Base-by-base conservation (phyloP, 2,888 invertebrate species). In the Hypsopygia costalis region DNA sequence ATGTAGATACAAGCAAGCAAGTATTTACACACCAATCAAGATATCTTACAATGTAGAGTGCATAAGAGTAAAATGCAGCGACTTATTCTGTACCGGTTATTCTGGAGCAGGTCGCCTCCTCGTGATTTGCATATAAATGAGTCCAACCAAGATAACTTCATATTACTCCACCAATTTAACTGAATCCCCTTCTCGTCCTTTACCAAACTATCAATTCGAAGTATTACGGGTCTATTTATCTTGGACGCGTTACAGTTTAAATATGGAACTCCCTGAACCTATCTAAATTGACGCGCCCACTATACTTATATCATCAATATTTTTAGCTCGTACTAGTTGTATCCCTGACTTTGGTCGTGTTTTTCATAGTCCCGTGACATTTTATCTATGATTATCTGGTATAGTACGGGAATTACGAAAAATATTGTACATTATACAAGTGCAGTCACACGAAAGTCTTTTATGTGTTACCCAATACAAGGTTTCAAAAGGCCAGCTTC, bases 111-210 rank as follows among this genome's bases (percentile, higher is more conserved):
- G 64, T 76, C 73, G 68, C 82, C 81, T 80, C 66, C 79, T 72
- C 59, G 44, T 57, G 64, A 88, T 88, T 87, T 85, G 74, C 85
- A 87, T 88, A 85, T 86, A 86, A 86, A 87, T 85, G 81, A 87
- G 80, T 73, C 67, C 51, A 70, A 70, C 73, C 77, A 65, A 82
- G 75, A 86, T 83, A 79, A 82, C 85, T 86, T 81, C 74, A 85
- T 88, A 82, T 62, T 62, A 70, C 48, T 53, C 58, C 49, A 60
- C 82, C 74, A 76, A 20, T 48, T 12, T 61, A 62, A 47, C 29
- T 20, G 41, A 73, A 70, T 41, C 77, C 57, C 11, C 55, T 58
- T 52, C 53, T 54, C 39, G 45, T 34, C 33, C 22, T 40, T 52
- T 35, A 49, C 41, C 7, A 45, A 44, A 47, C 36, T 32, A 22